Percentiles rank a stretch among this genome's conserved stretches.
Evolutionary conservation across 37 sponge, comb jelly and placozoan species (phyloP).

Genomic region (Beroe forskalii): DNA sequence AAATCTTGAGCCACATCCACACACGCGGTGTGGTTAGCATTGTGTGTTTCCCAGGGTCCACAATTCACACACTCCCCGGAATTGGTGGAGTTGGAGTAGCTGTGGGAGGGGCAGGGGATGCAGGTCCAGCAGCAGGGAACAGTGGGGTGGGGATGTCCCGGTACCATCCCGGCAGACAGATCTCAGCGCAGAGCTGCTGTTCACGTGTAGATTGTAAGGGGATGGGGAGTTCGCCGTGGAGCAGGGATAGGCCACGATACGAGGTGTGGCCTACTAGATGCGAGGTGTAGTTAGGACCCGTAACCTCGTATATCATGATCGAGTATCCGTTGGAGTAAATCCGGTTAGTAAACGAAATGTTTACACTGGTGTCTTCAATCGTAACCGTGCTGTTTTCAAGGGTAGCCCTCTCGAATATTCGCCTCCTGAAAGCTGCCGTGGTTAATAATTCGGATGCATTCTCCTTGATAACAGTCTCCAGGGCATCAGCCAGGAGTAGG

Average conservation of each 20-base stretch:
- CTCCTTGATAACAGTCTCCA: background rate
- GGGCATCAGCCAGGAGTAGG: background rate
- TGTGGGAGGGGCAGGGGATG: background rate
- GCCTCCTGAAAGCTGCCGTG: background rate
- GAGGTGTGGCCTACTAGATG: background rate
- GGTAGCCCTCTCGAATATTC: background rate
- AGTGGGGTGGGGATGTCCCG: background rate
- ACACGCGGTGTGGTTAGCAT: background rate
- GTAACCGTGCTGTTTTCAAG: background rate
- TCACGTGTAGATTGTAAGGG: background rate
- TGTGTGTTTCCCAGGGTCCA: background rate
- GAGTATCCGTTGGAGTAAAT: conserved; percentile 36
- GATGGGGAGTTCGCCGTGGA: background rate
- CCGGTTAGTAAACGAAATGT: background rate
- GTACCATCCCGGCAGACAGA: background rate
- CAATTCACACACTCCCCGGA: background rate
- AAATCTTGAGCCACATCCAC: background rate
- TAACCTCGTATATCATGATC: background rate
- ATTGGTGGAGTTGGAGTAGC: background rate
- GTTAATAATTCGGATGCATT: background rate
- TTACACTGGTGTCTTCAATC: background rate
- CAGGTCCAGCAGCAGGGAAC: conserved; percentile 44
- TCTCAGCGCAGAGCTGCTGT: background rate
- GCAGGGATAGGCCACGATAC: background rate
- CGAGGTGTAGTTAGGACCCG: background rate